Evolutionary conservation across 2,113 vertebrate genomes (phyloP).

Genomic region (Todiramphus chloris): DNA sequence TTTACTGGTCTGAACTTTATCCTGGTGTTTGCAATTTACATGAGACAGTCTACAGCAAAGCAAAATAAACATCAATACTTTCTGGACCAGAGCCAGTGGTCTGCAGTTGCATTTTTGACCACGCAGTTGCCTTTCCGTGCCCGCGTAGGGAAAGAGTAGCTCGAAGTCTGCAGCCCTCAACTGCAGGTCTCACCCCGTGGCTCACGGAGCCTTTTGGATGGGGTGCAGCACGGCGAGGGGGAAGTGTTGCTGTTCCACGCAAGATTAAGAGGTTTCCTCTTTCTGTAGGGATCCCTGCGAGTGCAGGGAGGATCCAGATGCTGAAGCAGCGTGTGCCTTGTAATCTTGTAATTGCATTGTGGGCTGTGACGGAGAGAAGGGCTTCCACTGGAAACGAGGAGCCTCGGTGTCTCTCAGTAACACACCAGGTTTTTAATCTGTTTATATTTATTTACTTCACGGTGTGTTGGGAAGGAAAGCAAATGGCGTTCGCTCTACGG

Average conservation of each 20-base stretch:
- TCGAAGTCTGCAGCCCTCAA: no score
- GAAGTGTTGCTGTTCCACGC: rapidly evolving
- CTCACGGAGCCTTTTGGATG: not conserved
- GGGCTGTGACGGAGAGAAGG: constrained; percentile 37
- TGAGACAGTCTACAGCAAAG: not conserved
- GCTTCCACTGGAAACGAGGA: not conserved
- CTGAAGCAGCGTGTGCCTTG: constrained; percentile 45
- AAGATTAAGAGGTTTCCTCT: not conserved
- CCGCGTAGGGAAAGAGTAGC: rapidly evolving
- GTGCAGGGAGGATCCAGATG: not conserved
- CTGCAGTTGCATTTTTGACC: not conserved
- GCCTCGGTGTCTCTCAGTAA: not conserved
- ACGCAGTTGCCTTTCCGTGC: not conserved
- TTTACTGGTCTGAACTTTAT: not conserved
- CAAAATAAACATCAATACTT: not conserved
- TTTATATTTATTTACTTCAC: not conserved
- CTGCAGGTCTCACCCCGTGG: rapidly evolving
- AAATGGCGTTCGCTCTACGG: not conserved
- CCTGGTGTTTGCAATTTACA: not conserved
- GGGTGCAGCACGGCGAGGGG: not conserved
- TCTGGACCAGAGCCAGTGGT: not conserved
- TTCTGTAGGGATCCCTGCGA: not conserved
- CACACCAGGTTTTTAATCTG: not conserved
- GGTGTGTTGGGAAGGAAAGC: not conserved
- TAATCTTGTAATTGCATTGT: constrained; percentile 49